Base-by-base conservation (phyloP, 2,888 invertebrate genomes). In the Deilephila elpenor region DNA sequence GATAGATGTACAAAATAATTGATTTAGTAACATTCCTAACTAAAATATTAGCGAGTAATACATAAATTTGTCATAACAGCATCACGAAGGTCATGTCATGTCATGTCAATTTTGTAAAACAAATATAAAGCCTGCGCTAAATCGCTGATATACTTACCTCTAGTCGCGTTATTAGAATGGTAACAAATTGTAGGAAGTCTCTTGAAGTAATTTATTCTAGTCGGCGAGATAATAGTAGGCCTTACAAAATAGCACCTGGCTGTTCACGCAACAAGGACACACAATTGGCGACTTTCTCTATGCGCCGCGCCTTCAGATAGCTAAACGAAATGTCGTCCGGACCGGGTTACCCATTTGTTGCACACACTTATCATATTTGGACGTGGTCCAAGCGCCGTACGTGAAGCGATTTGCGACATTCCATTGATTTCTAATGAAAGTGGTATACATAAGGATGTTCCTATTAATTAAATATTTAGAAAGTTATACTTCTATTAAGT, bases 321-420 rank as follows among this genome's bases (percentile, higher is more conserved):
- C 76, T 76, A 79, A 79, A 86, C 88, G 82, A 88, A 91, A 91
- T 89, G 88, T 87, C 88, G 82, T 79, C 71, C 77, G 78, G 84
- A 91, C 91, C 88, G 86, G 92, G 93, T 93, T 86, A 92, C 92
- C 91, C 82, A 89, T 89, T 88, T 91, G 82, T 75, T 79, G 80
- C 79, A 74, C 80, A 78, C 80, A 82, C 84, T 83, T 86, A 83
- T 82, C 82, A 84, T 85, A 85, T 88, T 86, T 84, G 86, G 81
- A 78, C 76, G 80, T 80, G 80, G 81, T 74, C 80, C 84, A 85
- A 82, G 81, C 74, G 75, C 78, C 29, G 78, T 72, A 80, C 80
- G 80, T 79, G 82, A 71, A 78, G 84, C 84, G 78, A 78, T 75
- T 80, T 59, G 72, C 67, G 64, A 73, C 64, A 67, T 67, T 64